These are phyloP conservation scores for Smithornis capensis DNA, from an alignment of 2,113 vertebrate species.

Conservation along the genomic window DNA sequence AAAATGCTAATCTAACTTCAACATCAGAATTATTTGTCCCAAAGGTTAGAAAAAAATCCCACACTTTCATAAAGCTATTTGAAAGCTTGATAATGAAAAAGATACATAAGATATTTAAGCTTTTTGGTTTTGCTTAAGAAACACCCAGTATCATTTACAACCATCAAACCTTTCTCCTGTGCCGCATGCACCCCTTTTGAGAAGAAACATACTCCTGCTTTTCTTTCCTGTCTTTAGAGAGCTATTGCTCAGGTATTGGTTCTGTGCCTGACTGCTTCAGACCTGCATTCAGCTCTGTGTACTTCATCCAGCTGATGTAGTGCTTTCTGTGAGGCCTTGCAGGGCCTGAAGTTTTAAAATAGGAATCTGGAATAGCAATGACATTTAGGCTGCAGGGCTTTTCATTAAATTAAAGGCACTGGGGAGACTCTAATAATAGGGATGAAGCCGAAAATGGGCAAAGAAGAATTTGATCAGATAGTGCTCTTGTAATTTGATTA, in stretches of 20 bases:
- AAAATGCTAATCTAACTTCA: not conserved
- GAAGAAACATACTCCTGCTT: not conserved
- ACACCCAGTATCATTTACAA: not conserved
- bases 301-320: not conserved
- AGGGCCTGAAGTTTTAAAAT: conserved; percentile 21
- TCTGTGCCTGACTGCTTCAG: not conserved
- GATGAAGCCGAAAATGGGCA: not conserved
- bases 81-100: not conserved
- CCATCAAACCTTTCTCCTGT: not conserved
- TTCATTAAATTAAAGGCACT: conserved; percentile 54
- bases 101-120: not conserved
- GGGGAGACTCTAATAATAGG: conserved; percentile 37
- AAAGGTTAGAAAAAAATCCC: not conserved
- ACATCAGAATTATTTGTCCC: not conserved
- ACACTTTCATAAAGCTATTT: not conserved
- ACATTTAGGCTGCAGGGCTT: conserved; percentile 48
- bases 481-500: conserved; percentile 46
- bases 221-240: not conserved
- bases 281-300: not conserved
- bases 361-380: conserved; percentile 27
- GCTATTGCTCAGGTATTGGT: not conserved
- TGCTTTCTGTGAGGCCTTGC: not conserved
- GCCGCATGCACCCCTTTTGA: not conserved
- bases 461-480: conserved; percentile 55
- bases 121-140: not conserved